Evolutionary conservation across 2,797 vertebrate species (phyloP).

Genomic region (Bothrops alternatus): DNA sequence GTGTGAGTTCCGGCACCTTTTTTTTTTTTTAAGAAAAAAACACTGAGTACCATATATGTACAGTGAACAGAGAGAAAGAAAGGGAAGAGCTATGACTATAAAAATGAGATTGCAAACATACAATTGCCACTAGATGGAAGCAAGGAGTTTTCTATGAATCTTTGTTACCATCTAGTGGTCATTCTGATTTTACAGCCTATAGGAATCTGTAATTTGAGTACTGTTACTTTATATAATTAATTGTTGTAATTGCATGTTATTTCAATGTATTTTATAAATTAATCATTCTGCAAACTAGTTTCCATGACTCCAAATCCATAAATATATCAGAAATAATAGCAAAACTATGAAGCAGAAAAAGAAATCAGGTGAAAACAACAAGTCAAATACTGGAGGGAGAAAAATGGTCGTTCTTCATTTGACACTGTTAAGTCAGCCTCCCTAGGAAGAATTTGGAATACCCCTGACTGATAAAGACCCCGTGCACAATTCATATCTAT

Average conservation of each 20-base stretch:
- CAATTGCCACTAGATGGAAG: neutral
- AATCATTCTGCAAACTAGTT: neutral
- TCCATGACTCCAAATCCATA: neutral
- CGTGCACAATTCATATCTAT: neutral
- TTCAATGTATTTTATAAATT: neutral
- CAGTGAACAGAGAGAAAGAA: neutral
- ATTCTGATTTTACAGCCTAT: neutral
- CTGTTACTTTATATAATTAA: neutral
- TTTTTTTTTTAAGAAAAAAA: no score
- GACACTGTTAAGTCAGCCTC: neutral
- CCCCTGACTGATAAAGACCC: neutral
- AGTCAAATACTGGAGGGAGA: neutral
- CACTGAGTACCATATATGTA: neutral
- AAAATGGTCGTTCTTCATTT: neutral
- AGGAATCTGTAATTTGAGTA: neutral
- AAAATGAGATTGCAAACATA: neutral
- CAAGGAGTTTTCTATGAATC: neutral
- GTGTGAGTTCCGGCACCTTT: no score
- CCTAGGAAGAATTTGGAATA: neutral
- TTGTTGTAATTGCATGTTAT: neutral
- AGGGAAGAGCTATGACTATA: neutral
- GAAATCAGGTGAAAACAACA: neutral
- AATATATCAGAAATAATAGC: neutral
- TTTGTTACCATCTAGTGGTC: neutral
- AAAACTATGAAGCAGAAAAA: neutral